These are phyloP conservation scores for Carpatolechia fugitivella DNA, from an alignment of 2,888 invertebrate species.

Conservation along the genomic window DNA sequence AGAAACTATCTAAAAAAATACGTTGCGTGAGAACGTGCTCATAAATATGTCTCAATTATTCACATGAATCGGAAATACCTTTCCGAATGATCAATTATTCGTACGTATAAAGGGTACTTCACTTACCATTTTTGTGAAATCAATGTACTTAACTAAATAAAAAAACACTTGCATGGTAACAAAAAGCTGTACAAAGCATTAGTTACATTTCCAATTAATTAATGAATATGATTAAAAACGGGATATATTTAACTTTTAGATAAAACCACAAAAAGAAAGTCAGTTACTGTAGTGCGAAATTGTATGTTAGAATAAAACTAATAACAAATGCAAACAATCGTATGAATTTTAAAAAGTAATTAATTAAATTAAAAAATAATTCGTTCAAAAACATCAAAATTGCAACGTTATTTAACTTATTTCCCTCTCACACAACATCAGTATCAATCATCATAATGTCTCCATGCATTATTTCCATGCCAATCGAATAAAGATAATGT, in stretches of 20 bases:
- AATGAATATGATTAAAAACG: no score
- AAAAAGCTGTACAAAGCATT: no score
- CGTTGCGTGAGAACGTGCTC: not conserved
- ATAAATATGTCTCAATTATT: not conserved
- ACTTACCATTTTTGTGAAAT: not conserved
- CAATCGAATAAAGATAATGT: slow-evolving; percentile 60
- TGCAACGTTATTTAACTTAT: not conserved
- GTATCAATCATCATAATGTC: slow-evolving; percentile 15
- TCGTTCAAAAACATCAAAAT: not conserved
- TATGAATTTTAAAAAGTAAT: no score
- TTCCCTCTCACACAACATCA: not conserved
- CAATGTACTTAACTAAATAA: not conserved
- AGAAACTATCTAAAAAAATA: not conserved
- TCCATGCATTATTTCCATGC: slow-evolving; percentile 24
- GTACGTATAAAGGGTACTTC: not conserved
- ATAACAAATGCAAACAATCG: no score
- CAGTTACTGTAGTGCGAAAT: no score
- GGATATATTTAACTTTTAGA: no score
- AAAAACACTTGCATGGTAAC: no score
- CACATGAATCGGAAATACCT: not conserved
- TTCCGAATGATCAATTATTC: not conserved
- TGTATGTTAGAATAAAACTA: no score
- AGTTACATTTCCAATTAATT: no score
- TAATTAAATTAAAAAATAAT: no score
- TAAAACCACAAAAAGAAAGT: no score